Base-by-base conservation (phyloP, 1,140 invertebrate species). In the Calliphora vicina region DNA sequence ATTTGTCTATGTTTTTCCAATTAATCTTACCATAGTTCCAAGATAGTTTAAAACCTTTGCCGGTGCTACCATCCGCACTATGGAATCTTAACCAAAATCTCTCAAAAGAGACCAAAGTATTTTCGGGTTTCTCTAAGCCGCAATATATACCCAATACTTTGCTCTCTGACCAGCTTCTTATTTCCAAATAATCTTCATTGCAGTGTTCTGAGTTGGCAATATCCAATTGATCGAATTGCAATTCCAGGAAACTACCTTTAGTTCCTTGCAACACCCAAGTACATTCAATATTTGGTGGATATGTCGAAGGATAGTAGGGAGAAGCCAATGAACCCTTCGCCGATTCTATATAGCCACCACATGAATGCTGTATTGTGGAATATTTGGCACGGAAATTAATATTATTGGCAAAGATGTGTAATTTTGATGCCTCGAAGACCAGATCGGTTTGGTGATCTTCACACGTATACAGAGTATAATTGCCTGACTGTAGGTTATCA, bases 1-100 rank as follows among this genome's bases (percentile, higher is more conserved):
- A 29, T 27, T n/a, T 13, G 5, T 13, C 13, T 1, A 9, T 12
- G 1, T 17, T 6, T 20, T n/a, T 12, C n/a, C n/a, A 17, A 74
- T 61, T 74, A 3, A 8, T 20, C 85, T 83, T 91, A 95, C 94
- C 87, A 85, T 96, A 92, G 80, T 87, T 92, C 90, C 95, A 99
- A 81, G 94, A 92, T 0, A 94, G 94, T 13, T 94, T 87, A 91
- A 99, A 99, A 74, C 97, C 97, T 81, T 90, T 89, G 0, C 91
- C 94, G 1, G 92, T 93, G 25, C 92, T 92, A n/a, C 92, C 91
- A 4, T 91, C 91, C 85, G 94, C 92, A 84, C 94, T 96, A 78
- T 94, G 93, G 88, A 98, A 98, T 88, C 96, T 95, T 1, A 99
- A 92, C 94, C 96, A 98, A 8, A 97, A 84, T 45, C 90, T 91